Conservation (phyloP, 2,113 vertebrate species). For the Ictalurus punctatus region DNA sequence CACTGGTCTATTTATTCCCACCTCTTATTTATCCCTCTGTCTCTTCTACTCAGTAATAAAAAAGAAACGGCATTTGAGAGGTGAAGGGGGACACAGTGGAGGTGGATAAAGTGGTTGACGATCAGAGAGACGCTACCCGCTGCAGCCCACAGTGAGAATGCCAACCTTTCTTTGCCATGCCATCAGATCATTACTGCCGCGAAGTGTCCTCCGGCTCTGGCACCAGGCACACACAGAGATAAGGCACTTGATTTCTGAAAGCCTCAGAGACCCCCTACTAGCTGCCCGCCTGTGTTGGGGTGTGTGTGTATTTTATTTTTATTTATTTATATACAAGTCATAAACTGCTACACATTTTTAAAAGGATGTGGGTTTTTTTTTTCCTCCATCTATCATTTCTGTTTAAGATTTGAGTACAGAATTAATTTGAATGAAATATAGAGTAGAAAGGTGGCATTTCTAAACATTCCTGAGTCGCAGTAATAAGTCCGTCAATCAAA, state of each 20-base stretch:
- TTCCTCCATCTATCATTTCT: no score
- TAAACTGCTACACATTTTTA: neutral
- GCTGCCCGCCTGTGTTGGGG: neutral
- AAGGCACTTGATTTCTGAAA: neutral
- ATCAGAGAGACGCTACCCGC: slow-evolving; percentile 36
- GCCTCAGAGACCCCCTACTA: neutral
- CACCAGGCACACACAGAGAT: neutral
- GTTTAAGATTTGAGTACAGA: neutral
- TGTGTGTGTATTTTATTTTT: neutral
- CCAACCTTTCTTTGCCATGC: slow-evolving; percentile 26
- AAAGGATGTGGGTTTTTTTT: no score
- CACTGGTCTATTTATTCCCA: slow-evolving; percentile 62
- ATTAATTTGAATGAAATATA: neutral
- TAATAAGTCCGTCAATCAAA: neutral
- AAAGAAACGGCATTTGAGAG: slow-evolving; percentile 7
- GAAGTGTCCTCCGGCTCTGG: slow-evolving; percentile 18
- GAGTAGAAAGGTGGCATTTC: neutral
- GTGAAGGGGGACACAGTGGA: slow-evolving; percentile 10
- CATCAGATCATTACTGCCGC: slow-evolving; percentile 41
- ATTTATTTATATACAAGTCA: neutral
- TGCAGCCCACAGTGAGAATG: neutral
- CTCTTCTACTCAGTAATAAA: slow-evolving; percentile 4
- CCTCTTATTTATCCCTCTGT: slow-evolving; percentile 20
- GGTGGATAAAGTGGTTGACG: slow-evolving; percentile 18
- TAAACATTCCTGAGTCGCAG: neutral